Evolutionary conservation across 2,113 vertebrate species (phyloP).

Genomic region (Camelus bactrianus): DNA sequence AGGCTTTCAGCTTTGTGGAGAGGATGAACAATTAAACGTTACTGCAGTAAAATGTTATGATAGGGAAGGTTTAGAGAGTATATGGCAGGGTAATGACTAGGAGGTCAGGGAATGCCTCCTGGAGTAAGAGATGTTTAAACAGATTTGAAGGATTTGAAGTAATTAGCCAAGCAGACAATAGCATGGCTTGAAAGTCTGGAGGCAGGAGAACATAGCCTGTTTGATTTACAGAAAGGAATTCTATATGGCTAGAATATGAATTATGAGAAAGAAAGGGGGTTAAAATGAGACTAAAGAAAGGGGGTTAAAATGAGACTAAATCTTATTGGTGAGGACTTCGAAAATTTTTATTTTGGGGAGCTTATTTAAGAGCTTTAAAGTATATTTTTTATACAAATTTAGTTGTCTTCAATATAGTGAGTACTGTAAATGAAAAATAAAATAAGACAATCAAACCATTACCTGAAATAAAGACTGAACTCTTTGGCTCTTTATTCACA

Average conservation of each 20-base stretch:
- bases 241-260: background rate
- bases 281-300: background rate
- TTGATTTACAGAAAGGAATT: background rate
- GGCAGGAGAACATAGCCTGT: background rate
- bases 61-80: background rate
- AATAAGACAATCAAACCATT: background rate
- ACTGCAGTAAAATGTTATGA: background rate
- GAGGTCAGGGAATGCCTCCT: background rate
- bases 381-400: constrained; percentile 17
- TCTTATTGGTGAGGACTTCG: background rate
- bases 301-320: background rate
- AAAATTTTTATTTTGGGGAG: background rate
- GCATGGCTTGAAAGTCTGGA: background rate
- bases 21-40: background rate
- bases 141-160: background rate
- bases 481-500: background rate
- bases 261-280: background rate
- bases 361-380: background rate
- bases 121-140: background rate
- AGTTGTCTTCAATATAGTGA: background rate
- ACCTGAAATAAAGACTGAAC: constrained; percentile 14
- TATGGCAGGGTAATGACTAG: background rate
- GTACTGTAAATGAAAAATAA: constrained; percentile 6
- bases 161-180: background rate
- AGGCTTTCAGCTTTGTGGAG: background rate